These are phyloP conservation scores for Drosophila busckii DNA, from an alignment of 1,140 invertebrate species.

Conservation along the genomic window DNA sequence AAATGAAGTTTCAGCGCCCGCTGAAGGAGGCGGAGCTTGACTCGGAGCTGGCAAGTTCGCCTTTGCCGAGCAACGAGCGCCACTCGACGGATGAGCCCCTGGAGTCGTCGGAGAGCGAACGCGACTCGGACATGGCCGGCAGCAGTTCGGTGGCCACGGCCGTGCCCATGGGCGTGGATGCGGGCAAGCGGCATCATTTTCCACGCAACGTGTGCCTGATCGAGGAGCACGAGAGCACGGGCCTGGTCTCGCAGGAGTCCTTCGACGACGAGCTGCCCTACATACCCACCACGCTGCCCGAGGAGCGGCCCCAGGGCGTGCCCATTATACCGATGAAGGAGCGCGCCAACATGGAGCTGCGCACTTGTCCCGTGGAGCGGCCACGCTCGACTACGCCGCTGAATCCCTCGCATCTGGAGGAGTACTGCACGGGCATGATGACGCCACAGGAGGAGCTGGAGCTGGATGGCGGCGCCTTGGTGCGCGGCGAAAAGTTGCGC, in stretches of 20 bases:
- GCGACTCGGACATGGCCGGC: slow-evolving; percentile 82
- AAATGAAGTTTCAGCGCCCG: too few species aligned
- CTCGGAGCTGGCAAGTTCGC: slow-evolving; percentile 16
- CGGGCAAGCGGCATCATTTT: slow-evolving; percentile 54
- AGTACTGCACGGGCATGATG: slow-evolving; percentile 81
- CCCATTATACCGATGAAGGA: slow-evolving; percentile 90
- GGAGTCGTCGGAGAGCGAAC: slow-evolving; percentile 89
- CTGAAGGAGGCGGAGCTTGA: background rate
- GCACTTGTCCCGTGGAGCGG: slow-evolving; percentile 90
- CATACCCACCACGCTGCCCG: slow-evolving; percentile 90
- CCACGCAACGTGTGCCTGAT: slow-evolving; percentile 77
- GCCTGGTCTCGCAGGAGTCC: slow-evolving; percentile 88
- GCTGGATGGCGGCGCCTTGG: slow-evolving; percentile 33
- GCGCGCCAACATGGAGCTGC: slow-evolving; percentile 84
- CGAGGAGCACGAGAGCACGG: slow-evolving; percentile 85
- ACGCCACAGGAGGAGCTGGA: slow-evolving; percentile 71
- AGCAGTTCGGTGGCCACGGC: slow-evolving; percentile 58
- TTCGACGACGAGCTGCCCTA: slow-evolving; percentile 93
- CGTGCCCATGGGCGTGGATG: slow-evolving; percentile 64
- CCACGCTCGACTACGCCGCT: slow-evolving; percentile 92
- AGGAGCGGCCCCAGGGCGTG: slow-evolving; percentile 88
- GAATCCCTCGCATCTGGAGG: slow-evolving; percentile 88
- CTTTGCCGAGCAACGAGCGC: slow-evolving; percentile 28
- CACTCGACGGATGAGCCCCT: slow-evolving; percentile 80
- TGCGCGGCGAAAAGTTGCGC: slow-evolving; percentile 83